These are phyloP conservation scores for Pipistrellus pipistrellus DNA, from an alignment of 2,797 vertebrate genomes.

Conservation along the genomic window DNA sequence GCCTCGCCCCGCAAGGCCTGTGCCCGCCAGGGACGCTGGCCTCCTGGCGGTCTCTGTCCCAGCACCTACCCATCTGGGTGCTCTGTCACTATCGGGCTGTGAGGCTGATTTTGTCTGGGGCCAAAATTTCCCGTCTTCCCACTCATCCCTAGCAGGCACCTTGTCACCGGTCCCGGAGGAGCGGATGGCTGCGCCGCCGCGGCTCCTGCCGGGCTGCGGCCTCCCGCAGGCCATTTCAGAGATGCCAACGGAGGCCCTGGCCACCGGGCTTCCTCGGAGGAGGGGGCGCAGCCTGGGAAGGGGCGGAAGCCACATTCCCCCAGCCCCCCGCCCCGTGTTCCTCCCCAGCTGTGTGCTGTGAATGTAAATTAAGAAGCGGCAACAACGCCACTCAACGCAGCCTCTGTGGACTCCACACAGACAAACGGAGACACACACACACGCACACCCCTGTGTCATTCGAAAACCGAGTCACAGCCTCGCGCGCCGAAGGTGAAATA, in stretches of 20 bases:
- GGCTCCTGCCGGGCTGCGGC: conserved; percentile 43
- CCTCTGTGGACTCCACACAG: background rate
- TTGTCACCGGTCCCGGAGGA: background rate
- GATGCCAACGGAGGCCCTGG: background rate
- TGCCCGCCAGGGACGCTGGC: conserved; percentile 72
- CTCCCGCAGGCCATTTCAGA: conserved; percentile 68
- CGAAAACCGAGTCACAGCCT: too few species aligned
- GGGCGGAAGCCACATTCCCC: background rate
- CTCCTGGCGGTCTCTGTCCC: conserved; percentile 74
- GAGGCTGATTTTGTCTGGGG: conserved; percentile 58
- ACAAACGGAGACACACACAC: too few species aligned
- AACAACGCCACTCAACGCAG: background rate
- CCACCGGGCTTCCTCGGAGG: background rate
- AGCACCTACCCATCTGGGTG: conserved; percentile 66
- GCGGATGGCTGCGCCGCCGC: background rate
- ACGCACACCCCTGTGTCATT: too few species aligned
- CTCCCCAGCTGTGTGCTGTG: conserved; percentile 40
- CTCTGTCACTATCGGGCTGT: conserved; percentile 58
- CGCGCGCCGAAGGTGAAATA: too few species aligned
- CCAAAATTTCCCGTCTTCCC: conserved; percentile 28
- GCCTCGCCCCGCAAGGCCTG: conserved; percentile 70
- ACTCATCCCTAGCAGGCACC: background rate
- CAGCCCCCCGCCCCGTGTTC: conserved; percentile 17
- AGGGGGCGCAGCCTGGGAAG: background rate
- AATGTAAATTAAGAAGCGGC: conserved; percentile 71